Percentiles rank a stretch among this genome's conserved stretches.
These are phyloP conservation scores for Trinorchestia longiramus DNA, from an alignment of 1,140 invertebrate genomes.

Conservation along the genomic window DNA sequence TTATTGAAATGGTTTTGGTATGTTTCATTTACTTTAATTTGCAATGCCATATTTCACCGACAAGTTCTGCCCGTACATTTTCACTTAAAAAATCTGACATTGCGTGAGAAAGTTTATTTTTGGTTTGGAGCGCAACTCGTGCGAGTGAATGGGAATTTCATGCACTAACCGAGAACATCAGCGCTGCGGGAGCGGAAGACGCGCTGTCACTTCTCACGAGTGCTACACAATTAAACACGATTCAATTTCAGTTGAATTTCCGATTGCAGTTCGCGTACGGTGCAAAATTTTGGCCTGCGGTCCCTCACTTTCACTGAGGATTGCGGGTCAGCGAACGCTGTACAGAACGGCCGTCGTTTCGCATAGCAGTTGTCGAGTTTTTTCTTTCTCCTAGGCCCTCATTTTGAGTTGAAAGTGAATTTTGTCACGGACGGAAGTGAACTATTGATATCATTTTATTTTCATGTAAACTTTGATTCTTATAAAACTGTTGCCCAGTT, in stretches of 20 bases:
- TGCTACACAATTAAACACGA: slow-evolving; percentile 5
- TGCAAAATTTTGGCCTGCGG: neutral
- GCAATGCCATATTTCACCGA: neutral
- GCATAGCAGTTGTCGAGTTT: neutral
- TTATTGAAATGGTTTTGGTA: neutral
- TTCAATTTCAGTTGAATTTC: slow-evolving; percentile 18
- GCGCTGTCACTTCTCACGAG: neutral
- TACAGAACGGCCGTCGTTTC: neutral
- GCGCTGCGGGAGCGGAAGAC: neutral
- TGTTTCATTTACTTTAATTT: neutral
- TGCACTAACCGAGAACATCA: neutral
- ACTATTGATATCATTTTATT: neutral
- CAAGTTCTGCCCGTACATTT: neutral
- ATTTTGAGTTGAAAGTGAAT: neutral
- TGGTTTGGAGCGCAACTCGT: neutral
- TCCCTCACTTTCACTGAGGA: neutral
- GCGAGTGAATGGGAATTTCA: neutral
- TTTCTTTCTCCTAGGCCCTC: neutral
- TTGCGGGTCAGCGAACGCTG: neutral
- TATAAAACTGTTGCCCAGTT: neutral
- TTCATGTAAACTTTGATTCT: neutral
- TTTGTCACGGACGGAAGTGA: neutral
- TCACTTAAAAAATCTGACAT: neutral
- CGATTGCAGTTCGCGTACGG: neutral
- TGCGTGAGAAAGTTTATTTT: slow-evolving; percentile 1